Base-by-base conservation (phyloP, 2,888 invertebrate genomes). In the Leptopilina myrica region DNA sequence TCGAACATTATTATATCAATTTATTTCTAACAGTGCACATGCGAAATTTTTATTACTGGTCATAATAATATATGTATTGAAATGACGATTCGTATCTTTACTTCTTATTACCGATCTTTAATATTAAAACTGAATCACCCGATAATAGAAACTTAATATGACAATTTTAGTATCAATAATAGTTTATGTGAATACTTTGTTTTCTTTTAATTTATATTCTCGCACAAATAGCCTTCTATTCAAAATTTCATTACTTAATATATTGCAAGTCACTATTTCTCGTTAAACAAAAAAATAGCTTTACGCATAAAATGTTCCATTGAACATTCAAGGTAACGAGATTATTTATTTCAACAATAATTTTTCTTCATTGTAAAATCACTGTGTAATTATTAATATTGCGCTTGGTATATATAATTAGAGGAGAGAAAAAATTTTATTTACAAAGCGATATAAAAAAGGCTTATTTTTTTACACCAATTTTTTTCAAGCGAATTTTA, bases 81-180 rank as follows among this genome's bases (percentile, higher is more conserved):
- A 62, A 62, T 62, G 62, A 62, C 62, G 62, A 62, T 62, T 62
- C 20, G 62, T 62, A 62, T 15, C 9, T 62, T 9, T 20, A 62
- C 3, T 62, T 9, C 20, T 62, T 59, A 59, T 59, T 59, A 59
- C n/a, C 6, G 59, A 62, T 62, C 15, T 20, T 62, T 62, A 62
- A 62, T 15, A 62, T 62, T 62, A 20, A 62, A 62, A 62, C 15
- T 9, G 15, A 59, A 8, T 15, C 15, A n/a, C 20, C 6, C 15
- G 62, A 62, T 62, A 62, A 20, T 20, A 62, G 20, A 62, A 62
- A 15, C 8, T 59, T 59, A 59, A 59, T 62, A 62, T 62, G 20
- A 20, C 20, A 62, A 20, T n/a, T 62, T 62, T 62, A 62, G 62
- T 62, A 9, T 62, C 62, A 20, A 62, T 62, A 62, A 62, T 20